Percentiles rank a stretch among this genome's conserved stretches.
phyloP scores from a whole-genome alignment of 37 sponge, comb jelly and placozoan genomes.

The Axinella damicornis region DNA sequence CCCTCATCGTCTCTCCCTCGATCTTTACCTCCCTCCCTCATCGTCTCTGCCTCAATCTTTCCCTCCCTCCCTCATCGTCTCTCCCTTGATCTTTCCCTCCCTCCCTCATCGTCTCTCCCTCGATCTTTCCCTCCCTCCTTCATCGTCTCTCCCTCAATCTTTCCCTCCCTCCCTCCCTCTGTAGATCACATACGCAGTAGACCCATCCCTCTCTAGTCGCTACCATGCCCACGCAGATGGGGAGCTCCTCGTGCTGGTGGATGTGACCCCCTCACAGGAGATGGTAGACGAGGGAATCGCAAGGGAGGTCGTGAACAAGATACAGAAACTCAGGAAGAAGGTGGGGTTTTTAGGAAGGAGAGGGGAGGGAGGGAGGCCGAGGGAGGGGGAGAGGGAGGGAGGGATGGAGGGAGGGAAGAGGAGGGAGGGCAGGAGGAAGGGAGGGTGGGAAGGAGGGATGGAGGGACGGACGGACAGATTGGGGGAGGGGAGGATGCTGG shows the following conservation, averaged over 20 bases:
- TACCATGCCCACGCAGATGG: conserved; percentile 76
- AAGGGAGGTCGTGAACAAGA: conserved; percentile 94
- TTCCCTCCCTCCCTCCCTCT: background rate
- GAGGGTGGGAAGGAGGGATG: no score
- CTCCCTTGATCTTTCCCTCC: background rate
- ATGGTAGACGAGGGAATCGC: conserved; percentile 96
- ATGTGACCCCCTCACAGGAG: conserved; percentile 81
- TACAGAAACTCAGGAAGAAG: conserved; percentile 97
- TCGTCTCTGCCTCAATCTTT: background rate
- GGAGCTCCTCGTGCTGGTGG: conserved; percentile 89
- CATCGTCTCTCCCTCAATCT: background rate
- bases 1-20: no score
- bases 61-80: no score
- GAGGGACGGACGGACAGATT: no score
- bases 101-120: background rate
- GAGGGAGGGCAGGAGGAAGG: no score
- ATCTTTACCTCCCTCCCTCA: background rate
- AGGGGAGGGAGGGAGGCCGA: no score
- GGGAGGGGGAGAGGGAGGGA: no score
- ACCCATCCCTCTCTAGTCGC: conserved; percentile 22
- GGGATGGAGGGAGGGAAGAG: no score
- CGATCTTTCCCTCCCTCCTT: background rate
- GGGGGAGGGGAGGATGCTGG: no score
- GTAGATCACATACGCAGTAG: conserved; percentile 76
- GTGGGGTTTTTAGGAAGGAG: background rate